Evolutionary conservation across 2,113 vertebrate species (phyloP).

Genomic region (Percopsis transmontana): DNA sequence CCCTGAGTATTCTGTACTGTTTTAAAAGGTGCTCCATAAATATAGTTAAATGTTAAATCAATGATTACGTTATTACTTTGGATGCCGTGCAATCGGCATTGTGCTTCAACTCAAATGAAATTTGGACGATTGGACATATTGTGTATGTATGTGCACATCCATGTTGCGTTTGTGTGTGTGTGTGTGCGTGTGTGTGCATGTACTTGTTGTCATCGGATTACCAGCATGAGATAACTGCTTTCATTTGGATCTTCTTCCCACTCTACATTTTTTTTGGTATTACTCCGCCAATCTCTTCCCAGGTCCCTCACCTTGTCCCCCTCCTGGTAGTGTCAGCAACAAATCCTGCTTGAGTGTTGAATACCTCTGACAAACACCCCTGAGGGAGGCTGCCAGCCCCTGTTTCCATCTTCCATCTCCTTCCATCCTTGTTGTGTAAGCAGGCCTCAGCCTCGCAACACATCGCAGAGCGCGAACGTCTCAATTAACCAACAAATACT

Average conservation of each 20-base stretch:
- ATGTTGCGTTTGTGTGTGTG: not conserved
- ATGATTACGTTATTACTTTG: no score
- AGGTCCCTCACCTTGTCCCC: no score
- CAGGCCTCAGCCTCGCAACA: slow-evolving; percentile 16
- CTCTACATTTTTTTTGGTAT: not conserved
- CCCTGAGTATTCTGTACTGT: no score
- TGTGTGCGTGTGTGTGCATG: not conserved
- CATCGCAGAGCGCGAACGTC: slow-evolving; percentile 28
- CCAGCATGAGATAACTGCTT: not conserved
- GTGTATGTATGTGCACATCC: no score
- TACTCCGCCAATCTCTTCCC: not conserved
- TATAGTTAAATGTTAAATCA: no score
- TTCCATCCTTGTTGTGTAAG: not conserved
- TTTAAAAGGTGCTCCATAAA: no score
- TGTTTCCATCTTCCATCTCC: not conserved
- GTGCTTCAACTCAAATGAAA: no score
- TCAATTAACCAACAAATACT: slow-evolving; percentile 48
- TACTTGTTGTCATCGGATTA: no score
- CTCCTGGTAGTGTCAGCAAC: slow-evolving; percentile 9
- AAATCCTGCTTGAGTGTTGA: slow-evolving; percentile 37
- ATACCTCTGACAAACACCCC: not conserved
- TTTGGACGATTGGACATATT: no score
- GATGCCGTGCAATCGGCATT: no score
- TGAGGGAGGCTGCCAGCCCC: not conserved
- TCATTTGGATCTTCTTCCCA: no score